These are phyloP conservation scores for Cardiocondyla obscurior DNA, from an alignment of 1,140 invertebrate genomes.

Conservation along the genomic window DNA sequence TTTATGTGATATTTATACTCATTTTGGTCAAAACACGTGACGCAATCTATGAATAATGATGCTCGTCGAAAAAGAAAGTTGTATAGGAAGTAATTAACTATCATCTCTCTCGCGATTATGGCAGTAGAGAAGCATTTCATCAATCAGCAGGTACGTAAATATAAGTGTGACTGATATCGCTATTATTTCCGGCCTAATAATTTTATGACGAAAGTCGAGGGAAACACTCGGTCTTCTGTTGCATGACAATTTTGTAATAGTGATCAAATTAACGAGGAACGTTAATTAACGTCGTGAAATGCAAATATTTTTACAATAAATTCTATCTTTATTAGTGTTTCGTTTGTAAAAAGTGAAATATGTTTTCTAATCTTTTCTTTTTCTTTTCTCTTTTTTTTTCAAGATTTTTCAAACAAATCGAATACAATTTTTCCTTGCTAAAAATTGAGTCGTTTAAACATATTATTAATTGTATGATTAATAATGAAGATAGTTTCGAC, in stretches of 20 bases:
- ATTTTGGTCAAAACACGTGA: neutral
- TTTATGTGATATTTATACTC: constrained; percentile 19
- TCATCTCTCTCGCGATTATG: constrained; percentile 5
- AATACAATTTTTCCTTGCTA: neutral
- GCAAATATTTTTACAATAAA: neutral
- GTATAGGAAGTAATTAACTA: neutral
- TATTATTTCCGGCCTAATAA: constrained; percentile 43
- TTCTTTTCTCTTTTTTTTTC: no score
- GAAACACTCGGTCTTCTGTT: neutral
- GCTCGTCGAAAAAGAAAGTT: neutral
- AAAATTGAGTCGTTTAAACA: neutral
- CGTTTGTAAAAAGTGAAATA: neutral
- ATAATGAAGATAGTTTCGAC: neutral
- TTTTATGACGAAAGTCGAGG: neutral
- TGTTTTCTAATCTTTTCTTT: neutral
- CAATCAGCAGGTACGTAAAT: constrained; percentile 29
- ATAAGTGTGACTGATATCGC: neutral
- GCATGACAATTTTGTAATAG: neutral
- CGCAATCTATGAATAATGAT: neutral
- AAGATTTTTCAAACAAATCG: neutral
- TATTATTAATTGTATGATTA: neutral
- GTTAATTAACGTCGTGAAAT: no score
- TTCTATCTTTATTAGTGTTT: neutral
- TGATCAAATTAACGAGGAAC: neutral
- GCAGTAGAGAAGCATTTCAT: constrained; percentile 3